Percentiles rank a stretch among this genome's conserved stretches.
phyloP scores from a whole-genome alignment of 2,888 invertebrate species.

The Ypsolopha scabrella region DNA sequence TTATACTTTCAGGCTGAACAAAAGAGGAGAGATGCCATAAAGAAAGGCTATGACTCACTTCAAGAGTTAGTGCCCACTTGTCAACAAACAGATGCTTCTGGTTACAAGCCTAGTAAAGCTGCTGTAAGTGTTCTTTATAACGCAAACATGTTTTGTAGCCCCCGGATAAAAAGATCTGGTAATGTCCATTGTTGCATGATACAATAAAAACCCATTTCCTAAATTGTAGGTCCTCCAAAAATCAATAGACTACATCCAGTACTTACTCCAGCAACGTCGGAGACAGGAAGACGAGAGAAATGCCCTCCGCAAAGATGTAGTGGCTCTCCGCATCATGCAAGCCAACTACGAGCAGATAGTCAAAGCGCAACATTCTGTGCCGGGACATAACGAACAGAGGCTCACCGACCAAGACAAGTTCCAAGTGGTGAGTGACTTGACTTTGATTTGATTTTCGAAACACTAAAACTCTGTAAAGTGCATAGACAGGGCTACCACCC shows the following conservation, averaged over 20 bases:
- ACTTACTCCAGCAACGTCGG: constrained; percentile 89
- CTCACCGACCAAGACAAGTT: constrained; percentile 97
- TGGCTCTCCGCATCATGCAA: constrained; percentile 94
- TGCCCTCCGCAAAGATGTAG: constrained; percentile 90
- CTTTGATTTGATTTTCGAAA: too few relatives aligned
- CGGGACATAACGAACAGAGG: constrained; percentile 87
- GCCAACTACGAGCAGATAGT: constrained; percentile 97
- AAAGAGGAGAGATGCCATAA: constrained; percentile 96
- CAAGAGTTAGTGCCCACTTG: constrained; percentile 95
- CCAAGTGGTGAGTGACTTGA: constrained; percentile 81
- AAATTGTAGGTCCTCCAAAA: constrained; percentile 81
- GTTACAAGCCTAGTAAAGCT: constrained; percentile 96
- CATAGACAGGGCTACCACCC: too few relatives aligned
- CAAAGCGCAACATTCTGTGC: constrained; percentile 93
- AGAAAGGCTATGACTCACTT: constrained; percentile 95
- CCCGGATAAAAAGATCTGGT: too few relatives aligned
- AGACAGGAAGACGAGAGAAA: constrained; percentile 96
- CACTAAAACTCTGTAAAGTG: too few relatives aligned
- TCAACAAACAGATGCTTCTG: constrained; percentile 90
- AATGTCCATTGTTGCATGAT: background rate
- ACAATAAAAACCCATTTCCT: background rate
- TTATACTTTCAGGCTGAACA: constrained; percentile 84
- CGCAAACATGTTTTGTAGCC: too few relatives aligned
- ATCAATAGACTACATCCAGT: constrained; percentile 94
- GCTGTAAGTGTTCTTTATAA: constrained; percentile 64